phyloP scores from a whole-genome alignment of 2,797 vertebrate genomes.

The Cyprinella venusta region DNA sequence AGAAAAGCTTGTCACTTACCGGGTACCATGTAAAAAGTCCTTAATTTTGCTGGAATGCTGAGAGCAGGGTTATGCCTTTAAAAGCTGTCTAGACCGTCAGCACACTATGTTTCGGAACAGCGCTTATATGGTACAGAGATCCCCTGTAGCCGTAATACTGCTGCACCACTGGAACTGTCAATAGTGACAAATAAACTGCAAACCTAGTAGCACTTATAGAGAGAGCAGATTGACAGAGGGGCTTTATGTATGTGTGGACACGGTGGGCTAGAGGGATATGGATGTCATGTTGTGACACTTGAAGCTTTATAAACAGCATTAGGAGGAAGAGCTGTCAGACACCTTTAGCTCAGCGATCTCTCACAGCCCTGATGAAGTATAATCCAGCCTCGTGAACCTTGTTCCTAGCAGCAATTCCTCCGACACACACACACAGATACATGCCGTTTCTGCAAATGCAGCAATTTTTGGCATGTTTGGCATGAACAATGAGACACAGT shows the following conservation, averaged over 20 bases:
- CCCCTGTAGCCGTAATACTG: slow-evolving; percentile 26
- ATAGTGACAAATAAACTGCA: slow-evolving; percentile 49
- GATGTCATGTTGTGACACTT: slow-evolving; percentile 49
- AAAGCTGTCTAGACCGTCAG: slow-evolving; percentile 24
- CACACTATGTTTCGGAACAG: slow-evolving; percentile 11
- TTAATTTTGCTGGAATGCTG: slow-evolving; percentile 22
- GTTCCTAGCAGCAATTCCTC: slow-evolving; percentile 27
- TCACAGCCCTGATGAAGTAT: slow-evolving; percentile 51
- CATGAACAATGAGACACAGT: slow-evolving; percentile 33
- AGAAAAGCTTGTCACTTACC: not conserved
- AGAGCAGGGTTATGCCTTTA: slow-evolving; percentile 1
- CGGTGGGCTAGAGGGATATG: slow-evolving; percentile 40
- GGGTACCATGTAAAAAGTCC: not conserved
- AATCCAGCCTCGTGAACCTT: slow-evolving; percentile 29
- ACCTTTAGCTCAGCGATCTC: slow-evolving; percentile 38
- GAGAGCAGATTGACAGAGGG: slow-evolving; percentile 43
- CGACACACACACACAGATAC: not conserved
- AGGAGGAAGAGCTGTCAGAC: slow-evolving; percentile 53
- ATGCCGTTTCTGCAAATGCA: slow-evolving; percentile 9
- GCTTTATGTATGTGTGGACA: slow-evolving; percentile 39
- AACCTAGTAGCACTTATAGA: slow-evolving; percentile 34
- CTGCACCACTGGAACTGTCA: slow-evolving; percentile 41
- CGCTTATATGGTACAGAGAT: slow-evolving; percentile 31
- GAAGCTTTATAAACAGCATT: slow-evolving; percentile 51
- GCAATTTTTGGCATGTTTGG: slow-evolving; percentile 26